Percentiles rank a stretch among this genome's conserved stretches.
Conservation (phyloP, 2,113 vertebrate genomes). For the Hydrochoerus hydrochaeris region DNA sequence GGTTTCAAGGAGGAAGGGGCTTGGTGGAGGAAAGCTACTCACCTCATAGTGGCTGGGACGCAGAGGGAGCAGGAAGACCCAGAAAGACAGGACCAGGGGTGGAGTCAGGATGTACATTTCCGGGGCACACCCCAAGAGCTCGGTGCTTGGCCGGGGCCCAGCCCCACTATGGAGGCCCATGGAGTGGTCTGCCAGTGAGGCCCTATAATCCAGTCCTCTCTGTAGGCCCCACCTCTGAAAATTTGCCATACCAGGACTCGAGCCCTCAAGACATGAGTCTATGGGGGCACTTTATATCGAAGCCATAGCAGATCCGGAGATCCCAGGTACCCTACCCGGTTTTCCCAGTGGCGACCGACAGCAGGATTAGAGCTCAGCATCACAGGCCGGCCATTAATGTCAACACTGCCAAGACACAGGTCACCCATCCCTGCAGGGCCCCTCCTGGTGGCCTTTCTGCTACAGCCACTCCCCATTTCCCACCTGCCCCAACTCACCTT, state of each 20-base stretch:
- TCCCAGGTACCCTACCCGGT: accelerated
- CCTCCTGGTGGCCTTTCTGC: neutral
- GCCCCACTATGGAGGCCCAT: neutral
- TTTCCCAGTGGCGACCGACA: neutral
- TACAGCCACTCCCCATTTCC: neutral
- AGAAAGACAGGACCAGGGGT: neutral
- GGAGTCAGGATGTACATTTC: neutral
- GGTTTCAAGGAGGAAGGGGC: neutral
- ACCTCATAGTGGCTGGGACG: neutral
- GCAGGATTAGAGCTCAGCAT: neutral
- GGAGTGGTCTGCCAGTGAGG: neutral
- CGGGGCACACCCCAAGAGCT: neutral
- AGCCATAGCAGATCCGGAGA: neutral
- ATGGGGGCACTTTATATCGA: neutral
- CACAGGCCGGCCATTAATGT: too few species aligned
- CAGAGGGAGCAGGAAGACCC: neutral
- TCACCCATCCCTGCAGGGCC: neutral
- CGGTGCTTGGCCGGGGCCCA: neutral
- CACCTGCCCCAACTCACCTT: neutral
- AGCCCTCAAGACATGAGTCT: neutral
- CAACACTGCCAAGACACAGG: neutral
- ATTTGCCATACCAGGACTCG: neutral
- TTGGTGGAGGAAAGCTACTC: neutral
- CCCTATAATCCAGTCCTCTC: neutral
- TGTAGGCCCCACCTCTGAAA: neutral